Conservation (phyloP, 2,888 invertebrate species). For the Heteromurus nitidus region DNA sequence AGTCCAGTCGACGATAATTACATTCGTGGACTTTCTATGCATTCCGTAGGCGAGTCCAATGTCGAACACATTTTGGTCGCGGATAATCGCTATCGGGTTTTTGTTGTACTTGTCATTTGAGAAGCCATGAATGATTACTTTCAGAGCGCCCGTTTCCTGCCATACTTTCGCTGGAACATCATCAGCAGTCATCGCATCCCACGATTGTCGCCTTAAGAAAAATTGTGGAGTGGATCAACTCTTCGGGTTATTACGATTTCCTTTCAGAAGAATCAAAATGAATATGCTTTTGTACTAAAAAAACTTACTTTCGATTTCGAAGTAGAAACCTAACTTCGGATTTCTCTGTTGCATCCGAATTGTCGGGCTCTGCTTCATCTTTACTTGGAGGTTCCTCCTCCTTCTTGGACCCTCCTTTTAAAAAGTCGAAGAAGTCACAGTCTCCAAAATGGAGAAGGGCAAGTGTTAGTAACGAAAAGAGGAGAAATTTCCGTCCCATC, state of each 20-base stretch:
- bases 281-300: too few species aligned
- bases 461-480: not conserved
- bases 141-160: not conserved
- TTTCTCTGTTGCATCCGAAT: too few species aligned
- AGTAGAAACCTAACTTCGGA: not conserved
- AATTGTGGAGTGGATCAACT: too few species aligned
- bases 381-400: not conserved
- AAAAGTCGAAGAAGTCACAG: not conserved
- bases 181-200: not conserved
- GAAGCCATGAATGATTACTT: conserved; percentile 44
- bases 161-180: not conserved
- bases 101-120: not conserved
- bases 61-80: conserved; percentile 8
- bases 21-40: not conserved
- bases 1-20: conserved; percentile 6
- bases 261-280: too few species aligned
- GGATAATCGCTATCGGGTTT: not conserved
- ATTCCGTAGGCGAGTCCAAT: conserved; percentile 21
- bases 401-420: not conserved
- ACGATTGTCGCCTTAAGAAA: too few species aligned
- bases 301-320: not conserved
- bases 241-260: too few species aligned
- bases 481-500: too few species aligned
- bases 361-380: not conserved
- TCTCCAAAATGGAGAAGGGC: not conserved